Conservation (phyloP, 1,140 invertebrate genomes). For the Drosophila obscura region DNA sequence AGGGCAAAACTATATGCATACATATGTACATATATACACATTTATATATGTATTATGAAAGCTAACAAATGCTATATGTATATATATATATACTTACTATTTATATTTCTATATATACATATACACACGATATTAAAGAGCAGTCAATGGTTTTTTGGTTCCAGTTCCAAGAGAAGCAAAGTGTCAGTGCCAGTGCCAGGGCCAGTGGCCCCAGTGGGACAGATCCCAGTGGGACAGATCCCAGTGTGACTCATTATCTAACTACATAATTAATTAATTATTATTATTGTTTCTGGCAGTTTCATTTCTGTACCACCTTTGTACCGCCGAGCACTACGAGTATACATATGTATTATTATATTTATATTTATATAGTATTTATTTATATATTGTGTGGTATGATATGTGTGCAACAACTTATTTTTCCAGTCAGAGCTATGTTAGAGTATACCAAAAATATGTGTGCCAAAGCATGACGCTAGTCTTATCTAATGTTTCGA, state of each 20-base stretch:
- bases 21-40: constrained; percentile 18
- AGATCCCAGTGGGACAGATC: too few relatives aligned
- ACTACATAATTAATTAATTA: constrained; percentile 43
- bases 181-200: constrained; percentile 17
- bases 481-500: constrained; percentile 43
- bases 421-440: constrained; percentile 14
- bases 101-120: constrained; percentile 66
- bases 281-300: constrained; percentile 28
- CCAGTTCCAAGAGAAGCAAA: constrained; percentile 50
- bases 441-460: constrained; percentile 20
- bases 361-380: too few relatives aligned
- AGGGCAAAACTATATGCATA: constrained; percentile 36
- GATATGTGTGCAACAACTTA: constrained; percentile 10
- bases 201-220: constrained; percentile 1
- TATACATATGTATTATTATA: constrained; percentile 1
- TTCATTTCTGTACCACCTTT: constrained; percentile 60
- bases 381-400: too few relatives aligned
- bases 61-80: constrained; percentile 22
- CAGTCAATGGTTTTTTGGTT: constrained; percentile 81
- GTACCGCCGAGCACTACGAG: constrained; percentile 46
- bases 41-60: constrained; percentile 40
- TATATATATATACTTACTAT: constrained; percentile 67
- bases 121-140: constrained; percentile 67
- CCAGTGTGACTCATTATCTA: not conserved
- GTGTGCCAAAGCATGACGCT: constrained; percentile 73